Evolutionary conservation across 2,113 vertebrate genomes (phyloP).

Genomic region (Hyaena hyaena): DNA sequence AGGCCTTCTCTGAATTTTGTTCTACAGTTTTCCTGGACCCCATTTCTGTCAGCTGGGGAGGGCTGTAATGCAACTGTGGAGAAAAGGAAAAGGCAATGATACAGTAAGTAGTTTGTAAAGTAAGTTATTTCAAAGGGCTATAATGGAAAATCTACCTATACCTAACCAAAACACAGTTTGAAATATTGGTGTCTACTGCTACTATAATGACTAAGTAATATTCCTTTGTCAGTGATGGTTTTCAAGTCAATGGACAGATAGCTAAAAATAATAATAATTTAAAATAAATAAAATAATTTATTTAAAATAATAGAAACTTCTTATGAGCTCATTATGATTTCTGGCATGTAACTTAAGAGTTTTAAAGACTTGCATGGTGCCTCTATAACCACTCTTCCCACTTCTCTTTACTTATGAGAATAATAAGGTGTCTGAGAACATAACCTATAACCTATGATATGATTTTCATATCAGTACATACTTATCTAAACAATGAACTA

Average conservation of each 20-base stretch:
- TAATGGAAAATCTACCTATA: not conserved
- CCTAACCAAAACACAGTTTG: not conserved
- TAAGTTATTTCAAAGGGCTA: not conserved
- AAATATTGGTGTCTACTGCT: not conserved
- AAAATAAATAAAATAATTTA: not conserved
- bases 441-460: not conserved
- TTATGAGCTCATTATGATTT: conserved; percentile 10
- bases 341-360: not conserved
- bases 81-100: not conserved
- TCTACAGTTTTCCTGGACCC: conserved; percentile 81
- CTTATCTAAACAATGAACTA: not conserved
- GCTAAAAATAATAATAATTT: not conserved
- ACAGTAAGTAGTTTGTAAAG: not conserved
- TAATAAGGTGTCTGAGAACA: not conserved
- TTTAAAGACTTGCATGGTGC: not conserved
- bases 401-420: not conserved
- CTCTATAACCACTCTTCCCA: not conserved
- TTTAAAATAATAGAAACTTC: not conserved
- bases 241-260: not conserved
- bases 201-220: not conserved
- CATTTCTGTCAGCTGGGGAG: conserved; percentile 82
- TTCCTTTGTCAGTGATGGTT: not conserved
- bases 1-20: conserved; percentile 78
- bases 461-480: not conserved
- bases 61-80: conserved; percentile 88